These are phyloP conservation scores for Poeciliopsis occidentalis DNA, from an alignment of 2,113 vertebrate genomes.

Conservation along the genomic window DNA sequence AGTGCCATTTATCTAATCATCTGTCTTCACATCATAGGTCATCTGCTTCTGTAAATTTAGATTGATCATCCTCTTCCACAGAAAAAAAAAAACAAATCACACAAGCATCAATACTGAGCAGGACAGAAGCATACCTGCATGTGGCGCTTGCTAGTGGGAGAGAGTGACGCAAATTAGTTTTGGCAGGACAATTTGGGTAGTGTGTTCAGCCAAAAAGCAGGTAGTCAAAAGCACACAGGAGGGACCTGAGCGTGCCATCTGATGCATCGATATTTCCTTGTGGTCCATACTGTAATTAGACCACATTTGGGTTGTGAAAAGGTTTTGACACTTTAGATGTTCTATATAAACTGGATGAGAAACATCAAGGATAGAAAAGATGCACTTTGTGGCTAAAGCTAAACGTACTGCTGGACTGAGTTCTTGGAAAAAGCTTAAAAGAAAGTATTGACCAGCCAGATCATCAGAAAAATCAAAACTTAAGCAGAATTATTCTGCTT, in stretches of 20 bases:
- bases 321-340: conserved; percentile 4
- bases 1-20: too few relatives aligned
- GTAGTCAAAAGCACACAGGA: conserved; percentile 52
- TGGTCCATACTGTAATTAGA: conserved; percentile 26
- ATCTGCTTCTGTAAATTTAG: not conserved
- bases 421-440: conserved; percentile 43
- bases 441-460: conserved; percentile 44
- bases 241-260: conserved; percentile 38
- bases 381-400: conserved; percentile 22
- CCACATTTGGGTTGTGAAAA: conserved; percentile 2
- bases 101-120: conserved; percentile 2
- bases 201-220: conserved; percentile 62
- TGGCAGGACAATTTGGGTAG: conserved; percentile 63
- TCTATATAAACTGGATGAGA: conserved; percentile 10
- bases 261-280: conserved; percentile 34
- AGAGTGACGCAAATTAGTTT: conserved; percentile 58
- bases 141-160: conserved; percentile 40
- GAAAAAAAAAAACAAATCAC: not conserved
- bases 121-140: conserved; percentile 53
- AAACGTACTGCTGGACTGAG: conserved; percentile 42
- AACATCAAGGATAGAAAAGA: conserved; percentile 32
- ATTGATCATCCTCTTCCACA: not conserved
- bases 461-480: conserved; percentile 61
- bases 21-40: too few relatives aligned
- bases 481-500: conserved; percentile 68